Base-by-base conservation (phyloP, 2,113 vertebrate genomes). In the Nanorana parkeri region DNA sequence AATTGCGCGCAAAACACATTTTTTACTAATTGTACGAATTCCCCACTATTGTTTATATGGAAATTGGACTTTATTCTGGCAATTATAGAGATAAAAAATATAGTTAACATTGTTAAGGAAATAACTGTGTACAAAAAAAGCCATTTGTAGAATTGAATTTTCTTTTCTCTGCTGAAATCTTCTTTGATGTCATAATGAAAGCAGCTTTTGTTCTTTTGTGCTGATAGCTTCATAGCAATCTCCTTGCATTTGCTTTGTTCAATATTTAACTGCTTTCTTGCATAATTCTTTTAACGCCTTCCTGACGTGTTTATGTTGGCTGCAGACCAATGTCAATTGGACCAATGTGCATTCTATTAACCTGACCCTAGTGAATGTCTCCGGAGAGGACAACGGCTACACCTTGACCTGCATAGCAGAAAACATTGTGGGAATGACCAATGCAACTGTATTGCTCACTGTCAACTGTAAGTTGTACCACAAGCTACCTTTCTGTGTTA, bases 381-480 rank as follows among this genome's bases (percentile, higher is more conserved):
- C 96, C 65, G 95, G 96, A 0, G 96, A 98, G 55, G 98, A 99
- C 93, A 99, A 99, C 0, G 94, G 95, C 71, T 98, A 95, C 86
- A 91, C 94, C 84, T 93, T 99, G 64, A 96, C 94, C 19, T 99
- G 97, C 88, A 98, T 99, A 13, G 96, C 98, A 0, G 98, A 98
- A 92, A 99, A 98, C 0, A 93, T 99, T 91, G 98, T 99, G 90
- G 97, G 97, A 72, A 98, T 98, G 96, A 97, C 93, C 88, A 99
- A 98, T 73, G 94, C 95, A 81, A 98, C 96, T 1, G 95, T 98
- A 52, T 95, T 96, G 86, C 95, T 99, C 87, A 95, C 94, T 0
- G 96, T 99, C 41, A 95, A 96, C 87, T 99, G 97, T 99, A 91
- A 95, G 98, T 96, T 86, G 3, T 21, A 66, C 26, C 19, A 24